Conservation (phyloP, 2,113 vertebrate species). For the Oncorhynchus kisutch region DNA sequence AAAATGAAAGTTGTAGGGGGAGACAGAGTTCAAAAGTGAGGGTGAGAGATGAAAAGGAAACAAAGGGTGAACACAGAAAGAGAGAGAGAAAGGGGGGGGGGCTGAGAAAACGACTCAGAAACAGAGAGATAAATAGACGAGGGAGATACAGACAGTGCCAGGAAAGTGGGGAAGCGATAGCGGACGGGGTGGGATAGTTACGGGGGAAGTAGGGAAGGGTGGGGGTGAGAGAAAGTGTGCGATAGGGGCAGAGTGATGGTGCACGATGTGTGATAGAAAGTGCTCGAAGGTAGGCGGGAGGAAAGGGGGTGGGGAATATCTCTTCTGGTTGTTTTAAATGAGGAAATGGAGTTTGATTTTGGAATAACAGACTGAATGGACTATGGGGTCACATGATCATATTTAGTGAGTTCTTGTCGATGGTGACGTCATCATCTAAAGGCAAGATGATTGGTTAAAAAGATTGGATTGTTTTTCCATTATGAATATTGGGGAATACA, state of each 20-base stretch:
- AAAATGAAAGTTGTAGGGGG: background rate
- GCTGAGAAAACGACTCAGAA: background rate
- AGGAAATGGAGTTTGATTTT: slow-evolving; percentile 38
- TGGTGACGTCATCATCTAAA: slow-evolving; percentile 34
- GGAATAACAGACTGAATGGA: slow-evolving; percentile 35
- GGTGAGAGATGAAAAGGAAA: background rate
- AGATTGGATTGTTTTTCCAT: slow-evolving; percentile 31
- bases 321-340: slow-evolving; percentile 23
- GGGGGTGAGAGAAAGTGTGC: background rate
- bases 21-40: background rate
- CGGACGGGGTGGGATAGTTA: background rate
- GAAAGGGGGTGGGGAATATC: background rate
- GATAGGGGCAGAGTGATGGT: slow-evolving; percentile 30
- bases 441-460: slow-evolving; percentile 29
- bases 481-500: slow-evolving; percentile 41
- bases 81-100: background rate
- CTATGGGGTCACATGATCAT: slow-evolving; percentile 28
- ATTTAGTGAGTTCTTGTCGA: slow-evolving; percentile 24
- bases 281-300: slow-evolving; percentile 21
- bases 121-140: background rate
- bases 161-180: no score
- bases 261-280: slow-evolving; percentile 40
- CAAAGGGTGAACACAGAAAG: background rate
- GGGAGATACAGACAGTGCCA: background rate
- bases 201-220: background rate